phyloP scores from a whole-genome alignment of 1,140 invertebrate genomes.

The Drosophila cardini region DNA sequence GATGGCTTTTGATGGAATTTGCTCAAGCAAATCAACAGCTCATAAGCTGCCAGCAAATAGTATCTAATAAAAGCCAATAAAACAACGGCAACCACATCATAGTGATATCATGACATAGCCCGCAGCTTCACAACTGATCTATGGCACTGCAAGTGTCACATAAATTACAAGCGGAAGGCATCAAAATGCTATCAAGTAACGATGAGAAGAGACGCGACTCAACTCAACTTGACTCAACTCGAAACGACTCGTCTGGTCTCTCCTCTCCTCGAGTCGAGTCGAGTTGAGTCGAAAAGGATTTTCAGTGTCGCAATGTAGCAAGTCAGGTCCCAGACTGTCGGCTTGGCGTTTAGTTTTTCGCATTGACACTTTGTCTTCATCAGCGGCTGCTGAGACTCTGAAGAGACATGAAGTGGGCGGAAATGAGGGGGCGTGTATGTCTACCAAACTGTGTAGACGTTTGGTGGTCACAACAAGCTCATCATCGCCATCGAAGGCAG shows the following conservation, averaged over 20 bases:
- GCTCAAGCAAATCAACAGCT: slow-evolving; percentile 61
- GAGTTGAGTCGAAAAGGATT: slow-evolving; percentile 61
- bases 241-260: slow-evolving; percentile 9
- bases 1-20: slow-evolving; percentile 64
- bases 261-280: slow-evolving; percentile 19
- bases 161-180: slow-evolving; percentile 81
- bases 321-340: slow-evolving; percentile 42
- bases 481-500: slow-evolving; percentile 70
- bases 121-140: slow-evolving; percentile 57
- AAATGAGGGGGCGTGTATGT: background rate
- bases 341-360: slow-evolving; percentile 75
- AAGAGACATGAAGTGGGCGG: background rate
- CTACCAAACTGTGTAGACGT: background rate
- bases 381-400: slow-evolving; percentile 21
- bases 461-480: slow-evolving; percentile 71
- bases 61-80: slow-evolving; percentile 65
- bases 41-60: slow-evolving; percentile 47
- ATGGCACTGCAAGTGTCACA: slow-evolving; percentile 79
- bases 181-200: slow-evolving; percentile 75
- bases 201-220: slow-evolving; percentile 15
- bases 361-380: slow-evolving; percentile 81
- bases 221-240: slow-evolving; percentile 40
- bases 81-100: slow-evolving; percentile 14
- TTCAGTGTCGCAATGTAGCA: slow-evolving; percentile 60
- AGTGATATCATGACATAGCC: slow-evolving; percentile 49